A percentile compares a stretch with the other conserved stretches of the same genome.
Evolutionary conservation across 2,888 invertebrate species (phyloP).

Genomic region (Apotomis capreana): DNA sequence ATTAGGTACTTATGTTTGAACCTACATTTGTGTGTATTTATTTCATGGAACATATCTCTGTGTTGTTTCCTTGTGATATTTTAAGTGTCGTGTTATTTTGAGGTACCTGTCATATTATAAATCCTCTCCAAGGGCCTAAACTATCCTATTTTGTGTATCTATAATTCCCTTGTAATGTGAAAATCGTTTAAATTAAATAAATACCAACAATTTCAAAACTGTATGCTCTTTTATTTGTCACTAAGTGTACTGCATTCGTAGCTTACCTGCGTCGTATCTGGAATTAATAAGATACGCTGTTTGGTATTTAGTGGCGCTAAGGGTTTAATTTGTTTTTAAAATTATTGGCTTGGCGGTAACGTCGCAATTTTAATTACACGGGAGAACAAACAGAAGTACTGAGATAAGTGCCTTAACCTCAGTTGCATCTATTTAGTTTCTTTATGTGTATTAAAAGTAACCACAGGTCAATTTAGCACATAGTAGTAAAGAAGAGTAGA

Average conservation of each 20-base stretch:
- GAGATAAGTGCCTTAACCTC: not conserved
- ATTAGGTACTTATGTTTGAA: too few relatives aligned
- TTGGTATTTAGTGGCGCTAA: conserved; percentile 32
- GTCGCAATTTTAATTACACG: conserved; percentile 1
- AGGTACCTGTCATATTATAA: too few relatives aligned
- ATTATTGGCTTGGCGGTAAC: conserved; percentile 7
- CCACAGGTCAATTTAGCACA: too few relatives aligned
- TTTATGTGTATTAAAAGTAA: too few relatives aligned
- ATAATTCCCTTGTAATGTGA: not conserved
- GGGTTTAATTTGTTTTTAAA: conserved; percentile 28
- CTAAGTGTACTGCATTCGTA: conserved; percentile 57
- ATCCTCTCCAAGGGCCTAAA: too few relatives aligned
- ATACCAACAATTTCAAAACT: conserved; percentile 16
- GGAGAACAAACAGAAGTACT: not conserved
- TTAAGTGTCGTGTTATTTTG: too few relatives aligned
- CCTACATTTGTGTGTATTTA: too few relatives aligned
- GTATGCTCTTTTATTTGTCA: conserved; percentile 63
- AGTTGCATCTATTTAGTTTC: too few relatives aligned
- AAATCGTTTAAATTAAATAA: not conserved
- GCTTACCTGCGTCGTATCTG: conserved; percentile 51
- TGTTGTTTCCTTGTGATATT: too few relatives aligned
- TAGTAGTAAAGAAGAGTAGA: too few relatives aligned
- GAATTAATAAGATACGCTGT: conserved; percentile 47
- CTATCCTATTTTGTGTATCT: too few relatives aligned
- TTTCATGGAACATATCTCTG: too few relatives aligned